Percentiles rank a stretch among this genome's conserved stretches.
Conservation (phyloP, 2,113 vertebrate species). For the Corydoras sp. region DNA sequence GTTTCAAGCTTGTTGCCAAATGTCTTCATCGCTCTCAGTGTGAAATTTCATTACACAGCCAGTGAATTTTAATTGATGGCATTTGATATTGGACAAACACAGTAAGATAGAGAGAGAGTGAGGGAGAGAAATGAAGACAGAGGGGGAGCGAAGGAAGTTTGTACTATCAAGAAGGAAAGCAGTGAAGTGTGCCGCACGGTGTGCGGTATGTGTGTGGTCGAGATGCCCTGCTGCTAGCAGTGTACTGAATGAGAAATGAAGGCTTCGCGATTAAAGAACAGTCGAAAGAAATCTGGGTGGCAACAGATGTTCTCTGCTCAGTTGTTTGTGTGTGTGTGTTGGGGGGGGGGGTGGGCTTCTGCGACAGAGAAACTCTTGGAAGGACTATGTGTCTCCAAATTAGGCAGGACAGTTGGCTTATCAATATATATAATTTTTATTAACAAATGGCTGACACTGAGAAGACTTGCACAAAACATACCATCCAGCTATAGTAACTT, state of each 20-base stretch:
- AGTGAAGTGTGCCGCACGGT: slow-evolving; percentile 1
- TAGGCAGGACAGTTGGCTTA: no score
- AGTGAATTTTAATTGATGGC: slow-evolving; percentile 44
- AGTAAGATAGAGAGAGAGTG: slow-evolving; percentile 24
- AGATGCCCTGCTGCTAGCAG: slow-evolving; percentile 27
- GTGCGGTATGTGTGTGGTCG: slow-evolving; percentile 23
- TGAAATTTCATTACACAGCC: slow-evolving; percentile 44
- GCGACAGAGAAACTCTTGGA: neutral
- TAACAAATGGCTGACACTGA: slow-evolving; percentile 15
- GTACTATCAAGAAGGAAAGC: slow-evolving; percentile 8
- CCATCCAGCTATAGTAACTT: no score
- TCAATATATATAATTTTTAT: neutral
- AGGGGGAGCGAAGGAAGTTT: slow-evolving; percentile 8
- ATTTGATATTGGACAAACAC: slow-evolving; percentile 40
- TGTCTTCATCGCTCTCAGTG: slow-evolving; percentile 40
- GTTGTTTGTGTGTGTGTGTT: no score
- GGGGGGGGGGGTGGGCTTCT: slow-evolving; percentile 5
- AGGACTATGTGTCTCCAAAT: no score
- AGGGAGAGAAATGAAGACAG: slow-evolving; percentile 28
- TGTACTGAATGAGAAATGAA: slow-evolving; percentile 21
- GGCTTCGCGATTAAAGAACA: slow-evolving; percentile 34
- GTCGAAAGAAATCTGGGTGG: slow-evolving; percentile 45
- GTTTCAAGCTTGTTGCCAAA: slow-evolving; percentile 44
- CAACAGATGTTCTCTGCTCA: slow-evolving; percentile 42
- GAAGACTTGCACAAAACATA: neutral